Percentiles rank a stretch among this genome's conserved stretches.
These are phyloP conservation scores for Octodon degus DNA, from an alignment of 2,113 vertebrate genomes.

Conservation along the genomic window DNA sequence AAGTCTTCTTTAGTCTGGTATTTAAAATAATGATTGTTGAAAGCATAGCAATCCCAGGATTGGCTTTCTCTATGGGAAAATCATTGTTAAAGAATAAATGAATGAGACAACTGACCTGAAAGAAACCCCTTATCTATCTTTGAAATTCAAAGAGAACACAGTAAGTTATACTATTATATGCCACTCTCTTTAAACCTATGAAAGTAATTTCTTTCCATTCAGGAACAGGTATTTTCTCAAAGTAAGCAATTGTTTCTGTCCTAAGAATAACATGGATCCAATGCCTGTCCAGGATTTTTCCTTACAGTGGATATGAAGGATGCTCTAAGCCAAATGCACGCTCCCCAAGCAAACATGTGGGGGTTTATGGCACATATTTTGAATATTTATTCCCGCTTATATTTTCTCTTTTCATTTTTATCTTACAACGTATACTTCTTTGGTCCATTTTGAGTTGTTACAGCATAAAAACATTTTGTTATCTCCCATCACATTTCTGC, in stretches of 20 bases:
- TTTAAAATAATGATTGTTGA: background rate
- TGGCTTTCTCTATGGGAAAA: background rate
- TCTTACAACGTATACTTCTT: background rate
- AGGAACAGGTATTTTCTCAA: background rate
- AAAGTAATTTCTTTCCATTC: background rate
- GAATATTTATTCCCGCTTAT: background rate
- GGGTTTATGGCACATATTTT: background rate
- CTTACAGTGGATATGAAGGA: background rate
- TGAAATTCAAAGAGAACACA: background rate
- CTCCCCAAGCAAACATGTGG: background rate
- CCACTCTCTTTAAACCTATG: background rate
- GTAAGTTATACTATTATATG: background rate
- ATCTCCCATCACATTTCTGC: background rate
- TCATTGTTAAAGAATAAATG: background rate
- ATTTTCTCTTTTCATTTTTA: background rate
- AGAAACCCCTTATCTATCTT: background rate
- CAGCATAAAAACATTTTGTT: background rate
- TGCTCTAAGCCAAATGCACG: background rate
- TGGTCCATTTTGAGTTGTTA: background rate
- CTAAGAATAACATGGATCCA: background rate
- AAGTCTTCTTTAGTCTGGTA: background rate
- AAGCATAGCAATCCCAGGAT: background rate
- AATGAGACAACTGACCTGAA: background rate
- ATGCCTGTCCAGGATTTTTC: background rate
- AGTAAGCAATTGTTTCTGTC: background rate